Conservation (phyloP, 2,113 vertebrate genomes). For the Xiphorhynchus elegans region DNA sequence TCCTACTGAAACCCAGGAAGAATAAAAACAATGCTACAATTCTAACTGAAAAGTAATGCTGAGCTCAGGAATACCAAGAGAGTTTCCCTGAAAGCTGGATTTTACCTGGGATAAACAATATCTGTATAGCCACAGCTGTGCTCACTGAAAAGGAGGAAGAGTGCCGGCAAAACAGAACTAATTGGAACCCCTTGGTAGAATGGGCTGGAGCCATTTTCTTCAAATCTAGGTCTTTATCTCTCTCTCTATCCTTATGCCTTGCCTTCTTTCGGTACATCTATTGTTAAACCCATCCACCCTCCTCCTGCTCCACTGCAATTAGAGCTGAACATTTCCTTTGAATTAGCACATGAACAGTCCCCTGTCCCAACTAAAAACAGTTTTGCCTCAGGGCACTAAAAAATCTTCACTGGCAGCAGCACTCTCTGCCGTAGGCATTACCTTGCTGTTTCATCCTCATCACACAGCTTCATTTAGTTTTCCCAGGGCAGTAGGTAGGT, state of each 20-base stretch:
- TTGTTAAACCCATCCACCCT: slow-evolving; percentile 15
- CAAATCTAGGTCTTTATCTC: slow-evolving; percentile 4
- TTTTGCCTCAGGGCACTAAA: slow-evolving; percentile 11
- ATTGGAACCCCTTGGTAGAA: not conserved
- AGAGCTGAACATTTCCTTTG: slow-evolving; percentile 31
- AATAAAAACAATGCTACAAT: not conserved
- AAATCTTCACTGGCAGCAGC: slow-evolving; percentile 1
- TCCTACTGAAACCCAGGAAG: not conserved
- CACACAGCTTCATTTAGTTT: slow-evolving; percentile 13
- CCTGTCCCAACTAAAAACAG: slow-evolving; percentile 22
- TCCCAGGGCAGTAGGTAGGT: not conserved
- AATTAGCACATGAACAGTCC: slow-evolving; percentile 41
- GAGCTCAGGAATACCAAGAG: not conserved
- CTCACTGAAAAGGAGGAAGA: not conserved
- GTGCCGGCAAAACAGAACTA: not conserved
- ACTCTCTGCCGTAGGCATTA: not conserved
- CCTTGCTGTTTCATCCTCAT: slow-evolving; percentile 4
- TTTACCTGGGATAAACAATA: slow-evolving; percentile 16
- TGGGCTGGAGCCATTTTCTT: slow-evolving; percentile 9
- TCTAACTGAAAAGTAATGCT: not conserved
- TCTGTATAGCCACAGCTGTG: not conserved
- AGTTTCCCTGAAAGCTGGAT: not conserved
- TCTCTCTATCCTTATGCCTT: not conserved
- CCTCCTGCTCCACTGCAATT: not conserved
- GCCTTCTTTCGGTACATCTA: not conserved